phyloP scores from a whole-genome alignment of 2,888 invertebrate genomes.

The Tipula helvola region DNA sequence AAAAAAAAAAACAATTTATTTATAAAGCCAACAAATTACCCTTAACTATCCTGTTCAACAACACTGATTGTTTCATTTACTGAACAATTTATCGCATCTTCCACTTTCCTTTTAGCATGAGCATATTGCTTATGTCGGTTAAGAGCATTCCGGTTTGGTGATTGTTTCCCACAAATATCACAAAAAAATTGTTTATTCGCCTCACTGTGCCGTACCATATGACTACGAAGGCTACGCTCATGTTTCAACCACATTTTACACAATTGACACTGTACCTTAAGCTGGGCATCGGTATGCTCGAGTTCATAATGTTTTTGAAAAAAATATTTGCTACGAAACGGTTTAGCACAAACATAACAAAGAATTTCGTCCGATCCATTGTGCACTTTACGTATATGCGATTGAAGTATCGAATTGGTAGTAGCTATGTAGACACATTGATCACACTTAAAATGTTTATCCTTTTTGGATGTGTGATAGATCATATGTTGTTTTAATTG shows the following conservation, averaged over 20 bases:
- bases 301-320: conserved; percentile 28
- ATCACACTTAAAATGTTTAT: conserved; percentile 23
- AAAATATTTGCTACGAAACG: conserved; percentile 28
- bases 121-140: conserved; percentile 31
- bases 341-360: conserved; percentile 30
- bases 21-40: background rate
- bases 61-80: background rate
- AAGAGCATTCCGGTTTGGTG: conserved; percentile 23
- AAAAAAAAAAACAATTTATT: background rate
- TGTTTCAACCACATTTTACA: conserved; percentile 33
- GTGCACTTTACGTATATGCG: conserved; percentile 24
- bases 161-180: conserved; percentile 26
- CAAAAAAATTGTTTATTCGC: conserved; percentile 26
- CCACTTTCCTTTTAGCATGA: conserved; percentile 18
- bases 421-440: conserved; percentile 29
- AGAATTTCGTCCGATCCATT: background rate
- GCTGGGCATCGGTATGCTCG: conserved; percentile 25
- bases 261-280: conserved; percentile 29
- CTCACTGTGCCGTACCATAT: conserved; percentile 28
- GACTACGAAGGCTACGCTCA: conserved; percentile 30
- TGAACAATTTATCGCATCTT: background rate
- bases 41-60: background rate
- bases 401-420: conserved; percentile 24
- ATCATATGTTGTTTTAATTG: conserved; percentile 20
- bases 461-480: conserved; percentile 18